phyloP scores from a whole-genome alignment of 2,797 vertebrate species.

The Dipus sagitta region DNA sequence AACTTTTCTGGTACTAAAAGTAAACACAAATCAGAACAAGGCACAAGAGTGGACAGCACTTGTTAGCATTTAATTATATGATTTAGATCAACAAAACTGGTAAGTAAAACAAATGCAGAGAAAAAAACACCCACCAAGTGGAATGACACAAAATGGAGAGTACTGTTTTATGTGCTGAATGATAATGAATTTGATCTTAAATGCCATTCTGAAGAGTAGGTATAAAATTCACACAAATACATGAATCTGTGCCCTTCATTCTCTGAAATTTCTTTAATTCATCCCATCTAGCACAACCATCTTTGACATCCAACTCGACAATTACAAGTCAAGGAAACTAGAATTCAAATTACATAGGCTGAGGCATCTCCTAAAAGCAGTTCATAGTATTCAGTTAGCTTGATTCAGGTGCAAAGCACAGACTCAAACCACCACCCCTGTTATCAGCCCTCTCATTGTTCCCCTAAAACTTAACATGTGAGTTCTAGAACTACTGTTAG shows the following conservation, averaged over 20 bases:
- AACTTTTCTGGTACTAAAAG: conserved; percentile 82
- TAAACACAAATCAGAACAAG: conserved; percentile 78
- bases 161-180: conserved; percentile 54
- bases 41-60: conserved; percentile 67
- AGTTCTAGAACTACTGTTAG: conserved; percentile 20
- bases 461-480: conserved; percentile 39
- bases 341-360: conserved; percentile 60
- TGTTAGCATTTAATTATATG: conserved; percentile 60
- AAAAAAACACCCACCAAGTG: conserved; percentile 44
- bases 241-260: conserved; percentile 24
- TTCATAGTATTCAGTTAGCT: conserved; percentile 67
- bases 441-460: conserved; percentile 31
- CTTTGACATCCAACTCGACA: conserved; percentile 63
- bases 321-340: conserved; percentile 56
- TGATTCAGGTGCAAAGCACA: conserved; percentile 63
- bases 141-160: conserved; percentile 66
- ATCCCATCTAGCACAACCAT: conserved; percentile 63
- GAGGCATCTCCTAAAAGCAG: conserved; percentile 81
- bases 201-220: conserved; percentile 23
- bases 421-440: neutral
- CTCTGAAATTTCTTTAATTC: conserved; percentile 40
- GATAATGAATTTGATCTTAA: conserved; percentile 61
- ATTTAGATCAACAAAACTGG: conserved; percentile 53
- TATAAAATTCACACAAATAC: conserved; percentile 25
- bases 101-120: conserved; percentile 64